A percentile compares a stretch with the other conserved stretches of the same genome.
These are phyloP conservation scores for Pseudorectes ferrugineus DNA, from an alignment of 2,113 vertebrate species.

Conservation along the genomic window DNA sequence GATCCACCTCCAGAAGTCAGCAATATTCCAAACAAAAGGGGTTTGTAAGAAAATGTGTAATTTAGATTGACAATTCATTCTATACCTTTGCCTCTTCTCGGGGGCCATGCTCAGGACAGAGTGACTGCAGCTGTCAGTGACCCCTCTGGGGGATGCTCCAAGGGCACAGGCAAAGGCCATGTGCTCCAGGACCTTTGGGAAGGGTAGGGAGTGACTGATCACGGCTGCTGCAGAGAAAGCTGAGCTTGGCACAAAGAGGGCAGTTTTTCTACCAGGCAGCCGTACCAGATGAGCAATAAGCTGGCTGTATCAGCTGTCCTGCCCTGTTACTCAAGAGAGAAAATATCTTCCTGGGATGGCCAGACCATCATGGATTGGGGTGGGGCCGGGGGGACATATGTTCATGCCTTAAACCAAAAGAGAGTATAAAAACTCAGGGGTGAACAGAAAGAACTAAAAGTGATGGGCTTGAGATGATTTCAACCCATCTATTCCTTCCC, in stretches of 20 bases:
- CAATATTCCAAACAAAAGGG: neutral
- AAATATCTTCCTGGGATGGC: neutral
- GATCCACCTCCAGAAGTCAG: neutral
- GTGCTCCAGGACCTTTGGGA: neutral
- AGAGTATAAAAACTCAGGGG: neutral
- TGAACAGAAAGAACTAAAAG: neutral
- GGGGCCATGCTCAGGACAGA: neutral
- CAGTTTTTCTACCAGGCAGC: neutral
- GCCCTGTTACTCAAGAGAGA: neutral
- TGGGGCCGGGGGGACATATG: accelerated
- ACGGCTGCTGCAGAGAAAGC: neutral
- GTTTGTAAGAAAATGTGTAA: neutral
- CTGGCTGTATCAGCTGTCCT: neutral
- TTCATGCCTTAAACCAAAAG: neutral
- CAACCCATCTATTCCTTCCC: neutral
- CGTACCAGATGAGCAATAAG: accelerated
- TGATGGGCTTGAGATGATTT: neutral
- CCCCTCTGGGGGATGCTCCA: neutral
- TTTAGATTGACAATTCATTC: neutral
- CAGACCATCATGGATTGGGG: neutral
- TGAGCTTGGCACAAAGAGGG: neutral
- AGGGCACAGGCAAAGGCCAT: neutral
- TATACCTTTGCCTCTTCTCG: neutral
- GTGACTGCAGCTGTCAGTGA: neutral
- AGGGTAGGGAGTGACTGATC: neutral